A percentile compares a stretch with the other conserved stretches of the same genome.
Conservation (phyloP, 2,113 vertebrate species). For the Rana temporaria region DNA sequence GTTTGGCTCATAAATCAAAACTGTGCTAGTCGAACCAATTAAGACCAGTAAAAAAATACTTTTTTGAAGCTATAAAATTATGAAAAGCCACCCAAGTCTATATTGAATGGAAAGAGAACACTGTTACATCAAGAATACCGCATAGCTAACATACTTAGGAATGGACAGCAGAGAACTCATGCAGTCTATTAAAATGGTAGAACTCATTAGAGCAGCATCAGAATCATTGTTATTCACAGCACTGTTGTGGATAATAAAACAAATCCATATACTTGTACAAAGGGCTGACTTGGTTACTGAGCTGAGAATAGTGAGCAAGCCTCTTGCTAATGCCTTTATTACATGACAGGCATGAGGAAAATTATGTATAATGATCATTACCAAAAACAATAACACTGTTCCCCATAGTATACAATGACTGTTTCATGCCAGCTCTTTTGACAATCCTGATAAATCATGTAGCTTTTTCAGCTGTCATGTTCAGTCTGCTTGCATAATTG, state of each 20-base stretch:
- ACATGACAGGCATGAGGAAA: slow-evolving; percentile 63
- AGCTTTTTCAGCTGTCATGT: neutral
- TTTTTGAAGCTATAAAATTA: slow-evolving; percentile 65
- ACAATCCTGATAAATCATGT: neutral
- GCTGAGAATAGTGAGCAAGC: slow-evolving; percentile 62
- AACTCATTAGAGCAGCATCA: slow-evolving; percentile 75
- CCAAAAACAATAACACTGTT: slow-evolving; percentile 30
- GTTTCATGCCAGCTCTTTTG: slow-evolving; percentile 17
- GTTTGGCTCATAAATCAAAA: slow-evolving; percentile 80
- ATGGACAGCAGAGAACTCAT: slow-evolving; percentile 75
- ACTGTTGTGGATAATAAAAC: slow-evolving; percentile 66
- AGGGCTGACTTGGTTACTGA: slow-evolving; percentile 60
- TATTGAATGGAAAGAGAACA: slow-evolving; percentile 74
- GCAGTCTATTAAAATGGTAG: slow-evolving; percentile 74
- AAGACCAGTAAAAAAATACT: slow-evolving; percentile 74
- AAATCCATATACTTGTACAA: slow-evolving; percentile 62
- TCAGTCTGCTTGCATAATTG: slow-evolving; percentile 1
- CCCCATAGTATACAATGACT: slow-evolving; percentile 1
- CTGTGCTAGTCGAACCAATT: slow-evolving; percentile 72
- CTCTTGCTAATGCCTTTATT: slow-evolving; percentile 55
- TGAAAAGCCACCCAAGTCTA: slow-evolving; percentile 72
- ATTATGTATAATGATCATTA: slow-evolving; percentile 52
- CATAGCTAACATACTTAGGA: slow-evolving; percentile 78
- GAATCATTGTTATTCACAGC: slow-evolving; percentile 67
- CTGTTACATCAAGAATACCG: slow-evolving; percentile 74